phyloP scores from a whole-genome alignment of 2,797 vertebrate species.

The Enoplosus armatus region DNA sequence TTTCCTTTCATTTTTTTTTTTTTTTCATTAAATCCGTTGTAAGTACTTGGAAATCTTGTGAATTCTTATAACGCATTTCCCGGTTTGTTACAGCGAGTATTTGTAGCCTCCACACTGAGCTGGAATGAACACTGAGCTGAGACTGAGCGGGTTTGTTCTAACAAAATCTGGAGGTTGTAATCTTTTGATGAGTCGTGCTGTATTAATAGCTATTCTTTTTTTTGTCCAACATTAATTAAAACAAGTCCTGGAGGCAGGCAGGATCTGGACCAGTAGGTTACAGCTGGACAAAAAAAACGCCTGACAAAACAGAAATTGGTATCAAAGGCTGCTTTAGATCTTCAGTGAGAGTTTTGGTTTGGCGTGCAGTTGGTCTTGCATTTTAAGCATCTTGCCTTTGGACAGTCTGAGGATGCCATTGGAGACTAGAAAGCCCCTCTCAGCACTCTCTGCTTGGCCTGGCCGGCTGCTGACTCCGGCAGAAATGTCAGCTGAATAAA shows the following conservation, averaged over 20 bases:
- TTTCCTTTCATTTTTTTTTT: constrained; percentile 60
- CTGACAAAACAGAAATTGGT: background rate
- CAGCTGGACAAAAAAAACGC: background rate
- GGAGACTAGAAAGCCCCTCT: constrained; percentile 24
- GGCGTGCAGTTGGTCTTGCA: background rate
- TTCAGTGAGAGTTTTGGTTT: background rate
- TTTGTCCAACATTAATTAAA: background rate
- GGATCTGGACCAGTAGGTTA: background rate
- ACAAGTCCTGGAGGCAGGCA: background rate
- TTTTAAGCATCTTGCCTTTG: constrained; percentile 20
- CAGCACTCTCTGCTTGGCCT: constrained; percentile 36
- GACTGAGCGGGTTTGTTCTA: background rate
- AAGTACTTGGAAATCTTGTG: constrained; percentile 61
- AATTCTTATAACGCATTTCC: constrained; percentile 43
- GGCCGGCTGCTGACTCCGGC: constrained; percentile 37
- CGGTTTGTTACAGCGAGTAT: background rate
- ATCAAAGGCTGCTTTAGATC: constrained; percentile 17
- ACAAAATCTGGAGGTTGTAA: background rate
- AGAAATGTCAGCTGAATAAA: constrained; percentile 25
- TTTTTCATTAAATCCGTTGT: constrained; percentile 71
- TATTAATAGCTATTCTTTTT: background rate
- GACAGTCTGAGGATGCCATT: background rate
- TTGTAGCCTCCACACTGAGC: background rate
- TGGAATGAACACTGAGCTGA: background rate
- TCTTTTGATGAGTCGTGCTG: background rate